These are phyloP conservation scores for Chloroceryle inda DNA, from an alignment of 2,797 vertebrate species.

Conservation along the genomic window DNA sequence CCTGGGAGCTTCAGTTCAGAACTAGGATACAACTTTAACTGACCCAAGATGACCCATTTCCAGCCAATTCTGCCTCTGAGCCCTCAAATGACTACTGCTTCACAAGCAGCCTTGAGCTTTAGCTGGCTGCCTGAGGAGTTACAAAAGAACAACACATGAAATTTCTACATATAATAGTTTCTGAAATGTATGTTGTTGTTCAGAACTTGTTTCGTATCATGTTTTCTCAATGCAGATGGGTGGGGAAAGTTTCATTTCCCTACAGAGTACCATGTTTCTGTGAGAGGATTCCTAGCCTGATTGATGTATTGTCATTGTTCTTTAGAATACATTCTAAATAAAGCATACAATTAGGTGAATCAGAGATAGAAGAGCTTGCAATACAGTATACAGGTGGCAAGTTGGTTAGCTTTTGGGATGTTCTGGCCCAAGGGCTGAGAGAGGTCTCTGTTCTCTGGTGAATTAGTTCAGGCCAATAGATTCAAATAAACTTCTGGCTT, in stretches of 20 bases:
- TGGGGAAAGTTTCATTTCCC: not conserved
- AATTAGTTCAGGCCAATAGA: not conserved
- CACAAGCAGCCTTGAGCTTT: not conserved
- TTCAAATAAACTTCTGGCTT: not conserved
- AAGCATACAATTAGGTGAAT: not conserved
- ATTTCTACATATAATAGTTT: not conserved
- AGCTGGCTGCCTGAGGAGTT: not conserved
- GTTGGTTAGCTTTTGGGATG: not conserved
- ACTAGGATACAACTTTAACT: not conserved
- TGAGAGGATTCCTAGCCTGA: not conserved
- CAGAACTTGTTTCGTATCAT: not conserved
- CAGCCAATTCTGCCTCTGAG: not conserved
- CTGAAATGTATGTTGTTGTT: not conserved
- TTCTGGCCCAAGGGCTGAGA: not conserved
- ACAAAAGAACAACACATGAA: not conserved
- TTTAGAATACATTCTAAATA: not conserved
- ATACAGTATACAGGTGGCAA: rapidly evolving
- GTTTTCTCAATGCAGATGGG: not conserved
- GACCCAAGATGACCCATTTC: not conserved
- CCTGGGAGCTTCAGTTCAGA: not conserved
- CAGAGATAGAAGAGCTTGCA: not conserved
- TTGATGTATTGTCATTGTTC: not conserved
- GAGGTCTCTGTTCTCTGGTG: rapidly evolving
- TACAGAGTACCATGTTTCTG: not conserved
- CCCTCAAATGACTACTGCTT: not conserved